These are phyloP conservation scores for Drosophila jambulina DNA, from an alignment of 1,140 invertebrate genomes.

Conservation along the genomic window DNA sequence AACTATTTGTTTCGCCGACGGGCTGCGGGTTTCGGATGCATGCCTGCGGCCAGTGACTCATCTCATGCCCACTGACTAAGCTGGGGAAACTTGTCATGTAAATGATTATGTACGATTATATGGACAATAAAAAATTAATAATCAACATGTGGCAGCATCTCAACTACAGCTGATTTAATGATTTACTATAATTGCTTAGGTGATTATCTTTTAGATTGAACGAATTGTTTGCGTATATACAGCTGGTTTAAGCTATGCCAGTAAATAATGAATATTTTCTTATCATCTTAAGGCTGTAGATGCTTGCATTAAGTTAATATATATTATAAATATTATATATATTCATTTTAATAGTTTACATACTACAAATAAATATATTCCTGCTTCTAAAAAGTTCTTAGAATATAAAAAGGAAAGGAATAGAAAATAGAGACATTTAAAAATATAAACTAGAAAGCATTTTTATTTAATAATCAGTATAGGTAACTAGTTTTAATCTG, in stretches of 20 bases:
- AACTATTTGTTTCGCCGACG: slow-evolving; percentile 14
- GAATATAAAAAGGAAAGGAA: no score
- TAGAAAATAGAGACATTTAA: background rate
- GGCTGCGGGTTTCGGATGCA: slow-evolving; percentile 9
- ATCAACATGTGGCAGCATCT: background rate
- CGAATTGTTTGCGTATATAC: background rate
- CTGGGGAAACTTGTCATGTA: slow-evolving; percentile 4
- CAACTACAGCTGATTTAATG: background rate
- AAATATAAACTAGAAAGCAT: background rate
- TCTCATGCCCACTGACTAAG: slow-evolving; percentile 13
- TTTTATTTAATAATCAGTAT: background rate
- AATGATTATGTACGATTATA: background rate
- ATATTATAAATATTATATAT: no score
- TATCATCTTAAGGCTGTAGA: background rate
- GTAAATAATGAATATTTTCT: background rate
- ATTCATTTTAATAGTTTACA: no score
- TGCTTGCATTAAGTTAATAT: background rate
- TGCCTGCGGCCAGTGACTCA: slow-evolving; percentile 10
- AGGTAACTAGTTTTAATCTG: background rate
- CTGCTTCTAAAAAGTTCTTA: no score
- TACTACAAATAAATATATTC: background rate
- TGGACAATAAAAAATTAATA: slow-evolving; percentile 20
- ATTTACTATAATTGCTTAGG: background rate
- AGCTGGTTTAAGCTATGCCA: background rate
- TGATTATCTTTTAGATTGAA: background rate